Evolutionary conservation across 2,888 invertebrate species (phyloP).

Genomic region (Aphidoletes aphidimyza): DNA sequence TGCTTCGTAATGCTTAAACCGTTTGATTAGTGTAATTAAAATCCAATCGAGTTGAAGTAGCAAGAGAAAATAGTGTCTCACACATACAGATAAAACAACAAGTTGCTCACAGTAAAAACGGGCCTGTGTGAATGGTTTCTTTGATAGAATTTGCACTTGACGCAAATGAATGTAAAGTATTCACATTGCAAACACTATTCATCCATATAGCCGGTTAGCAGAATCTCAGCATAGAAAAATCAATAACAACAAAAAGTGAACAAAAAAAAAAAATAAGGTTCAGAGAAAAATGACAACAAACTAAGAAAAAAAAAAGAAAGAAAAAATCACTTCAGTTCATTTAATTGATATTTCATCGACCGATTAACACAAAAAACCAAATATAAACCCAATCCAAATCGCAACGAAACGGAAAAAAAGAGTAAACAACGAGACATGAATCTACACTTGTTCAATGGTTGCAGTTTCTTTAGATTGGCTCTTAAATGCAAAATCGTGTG

Average conservation of each 20-base stretch:
- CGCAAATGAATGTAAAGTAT: neutral
- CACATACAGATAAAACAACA: neutral
- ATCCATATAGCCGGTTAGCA: neutral
- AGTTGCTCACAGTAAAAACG: neutral
- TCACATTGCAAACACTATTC: neutral
- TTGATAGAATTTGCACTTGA: neutral
- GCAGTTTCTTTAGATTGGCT: neutral
- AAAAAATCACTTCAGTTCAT: neutral
- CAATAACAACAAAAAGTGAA: neutral
- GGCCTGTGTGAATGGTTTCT: neutral
- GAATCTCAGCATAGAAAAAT: neutral
- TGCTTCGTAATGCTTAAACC: neutral
- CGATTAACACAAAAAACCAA: constrained; percentile 35
- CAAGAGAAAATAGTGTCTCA: neutral
- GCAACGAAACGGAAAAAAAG: neutral
- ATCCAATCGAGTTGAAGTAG: neutral
- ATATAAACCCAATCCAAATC: neutral
- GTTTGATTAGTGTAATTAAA: constrained; percentile 28
- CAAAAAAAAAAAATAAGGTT: neutral
- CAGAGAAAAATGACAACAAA: no score
- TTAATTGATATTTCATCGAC: constrained; percentile 23
- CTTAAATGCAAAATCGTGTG: neutral
- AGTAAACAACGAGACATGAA: neutral
- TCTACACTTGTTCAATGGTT: constrained; percentile 5
- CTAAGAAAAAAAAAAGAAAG: neutral